phyloP scores from a whole-genome alignment of 2,888 invertebrate species.

The Enchytraeus crypticus region DNA sequence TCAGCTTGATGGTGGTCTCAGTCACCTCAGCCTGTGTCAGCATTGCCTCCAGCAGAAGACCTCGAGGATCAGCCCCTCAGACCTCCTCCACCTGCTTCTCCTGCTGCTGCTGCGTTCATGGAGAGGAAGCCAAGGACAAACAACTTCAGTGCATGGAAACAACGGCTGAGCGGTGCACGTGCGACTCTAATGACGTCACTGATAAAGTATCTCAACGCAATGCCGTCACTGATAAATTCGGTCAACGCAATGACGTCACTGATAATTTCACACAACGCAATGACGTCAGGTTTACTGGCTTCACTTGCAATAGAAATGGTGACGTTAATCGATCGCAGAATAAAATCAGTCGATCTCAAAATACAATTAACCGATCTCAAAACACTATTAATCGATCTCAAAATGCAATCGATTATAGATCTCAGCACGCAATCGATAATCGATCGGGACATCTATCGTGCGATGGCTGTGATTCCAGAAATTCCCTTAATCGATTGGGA shows the following conservation, averaged over 20 bases:
- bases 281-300: too few species aligned
- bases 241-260: not conserved
- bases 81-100: not conserved
- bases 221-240: not conserved
- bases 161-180: not conserved
- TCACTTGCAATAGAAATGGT: not conserved
- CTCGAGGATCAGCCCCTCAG: not conserved
- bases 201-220: not conserved
- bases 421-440: too few species aligned
- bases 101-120: too few species aligned
- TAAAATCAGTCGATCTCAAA: not conserved
- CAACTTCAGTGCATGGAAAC: too few species aligned
- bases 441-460: too few species aligned
- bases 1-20: slow-evolving; percentile 3
- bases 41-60: not conserved
- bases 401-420: too few species aligned
- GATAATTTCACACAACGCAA: not conserved
- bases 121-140: too few species aligned
- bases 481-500: too few species aligned
- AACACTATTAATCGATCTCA: not conserved
- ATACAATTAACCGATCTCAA: not conserved
- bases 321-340: not conserved
- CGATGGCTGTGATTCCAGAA: too few species aligned
- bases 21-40: slow-evolving; percentile 6
- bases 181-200: not conserved